phyloP scores from a whole-genome alignment of 2,888 invertebrate species.

The Caenorhabditis wallacei region DNA sequence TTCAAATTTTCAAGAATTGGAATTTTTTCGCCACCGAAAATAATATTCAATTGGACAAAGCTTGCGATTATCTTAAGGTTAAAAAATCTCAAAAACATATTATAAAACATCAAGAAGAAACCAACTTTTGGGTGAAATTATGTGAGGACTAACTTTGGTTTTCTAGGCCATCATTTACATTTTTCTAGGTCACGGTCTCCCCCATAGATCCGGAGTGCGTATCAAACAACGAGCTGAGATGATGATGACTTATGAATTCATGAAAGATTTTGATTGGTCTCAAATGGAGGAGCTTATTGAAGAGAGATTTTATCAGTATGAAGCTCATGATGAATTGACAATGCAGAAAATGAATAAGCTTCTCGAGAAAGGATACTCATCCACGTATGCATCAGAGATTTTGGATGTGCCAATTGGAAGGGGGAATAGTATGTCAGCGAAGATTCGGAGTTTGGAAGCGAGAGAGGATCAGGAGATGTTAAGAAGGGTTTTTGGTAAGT shows the following conservation, averaged over 20 bases:
- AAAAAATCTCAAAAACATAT: constrained; percentile 13
- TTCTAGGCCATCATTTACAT: no score
- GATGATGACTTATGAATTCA: constrained; percentile 23
- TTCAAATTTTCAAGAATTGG: constrained; percentile 53
- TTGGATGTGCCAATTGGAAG: neutral
- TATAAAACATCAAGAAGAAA: constrained; percentile 16
- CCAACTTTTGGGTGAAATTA: constrained; percentile 48
- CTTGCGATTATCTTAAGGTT: constrained; percentile 16
- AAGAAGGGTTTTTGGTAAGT: constrained; percentile 15
- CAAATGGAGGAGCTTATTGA: neutral
- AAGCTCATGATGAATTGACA: neutral
- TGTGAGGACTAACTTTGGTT: constrained; percentile 36
- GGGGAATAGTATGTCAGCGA: neutral
- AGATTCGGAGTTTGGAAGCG: constrained; percentile 14
- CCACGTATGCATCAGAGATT: constrained; percentile 11
- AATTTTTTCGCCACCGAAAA: constrained; percentile 29
- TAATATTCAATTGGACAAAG: constrained; percentile 1
- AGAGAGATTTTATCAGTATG: neutral
- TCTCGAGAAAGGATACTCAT: constrained; percentile 17
- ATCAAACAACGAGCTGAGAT: constrained; percentile 24
- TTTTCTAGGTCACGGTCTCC: constrained; percentile 34
- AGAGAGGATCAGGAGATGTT: constrained; percentile 37
- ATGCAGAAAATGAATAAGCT: constrained; percentile 7
- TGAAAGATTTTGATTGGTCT: constrained; percentile 25
- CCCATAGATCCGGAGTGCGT: neutral